Base-by-base conservation (phyloP, 2,888 invertebrate genomes). In the Apodemia duryi region DNA sequence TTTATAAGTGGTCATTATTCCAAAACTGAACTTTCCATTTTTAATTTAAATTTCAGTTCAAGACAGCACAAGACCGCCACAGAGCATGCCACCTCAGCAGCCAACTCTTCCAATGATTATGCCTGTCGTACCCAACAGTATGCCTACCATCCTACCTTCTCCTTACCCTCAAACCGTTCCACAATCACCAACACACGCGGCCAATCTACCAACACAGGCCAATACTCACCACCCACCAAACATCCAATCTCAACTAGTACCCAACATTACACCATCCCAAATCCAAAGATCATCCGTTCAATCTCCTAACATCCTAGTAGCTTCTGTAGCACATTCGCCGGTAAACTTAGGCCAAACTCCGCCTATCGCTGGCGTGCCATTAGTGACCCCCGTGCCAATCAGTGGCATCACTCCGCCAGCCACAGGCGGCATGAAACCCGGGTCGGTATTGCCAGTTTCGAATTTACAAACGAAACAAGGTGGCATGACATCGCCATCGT, bases 301-400 rank as follows among this genome's bases (percentile, higher is more conserved):
- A 51, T 71, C 75, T 21, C 72, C 77, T 38, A 77, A 79, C 38
- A 72, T 75, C 10, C 64, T 75, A 46, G 70, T 73, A 46, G 71
- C 70, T 0, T 64, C 72, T 1, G 65, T 71, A 54, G 71, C 72
- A 38, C 74, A 77, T n/a, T 83, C 85, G 0, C 84, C 85, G 0
- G 78, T 81, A 5, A 83, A 78, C 41, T 68, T 82, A 13, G 74
- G 73, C 11, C 82, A 82, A 63, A 77, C 80, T 1, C 81, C 82
- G 28, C 81, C 81, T 0, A 54, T 69, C 76, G 63, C 54, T 54
- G 64, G 21, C 41, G 83, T 82, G 51, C 77, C 80, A 38, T 71
- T 84, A 70, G 80, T 83, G 0, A 73, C 83, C 2, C 84, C 86
- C 0, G 79, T 82, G 9, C 82, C 86, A 0, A 73, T 84, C 0